Base-by-base conservation (phyloP, 2,113 vertebrate species). In the Tetrax tetrax region DNA sequence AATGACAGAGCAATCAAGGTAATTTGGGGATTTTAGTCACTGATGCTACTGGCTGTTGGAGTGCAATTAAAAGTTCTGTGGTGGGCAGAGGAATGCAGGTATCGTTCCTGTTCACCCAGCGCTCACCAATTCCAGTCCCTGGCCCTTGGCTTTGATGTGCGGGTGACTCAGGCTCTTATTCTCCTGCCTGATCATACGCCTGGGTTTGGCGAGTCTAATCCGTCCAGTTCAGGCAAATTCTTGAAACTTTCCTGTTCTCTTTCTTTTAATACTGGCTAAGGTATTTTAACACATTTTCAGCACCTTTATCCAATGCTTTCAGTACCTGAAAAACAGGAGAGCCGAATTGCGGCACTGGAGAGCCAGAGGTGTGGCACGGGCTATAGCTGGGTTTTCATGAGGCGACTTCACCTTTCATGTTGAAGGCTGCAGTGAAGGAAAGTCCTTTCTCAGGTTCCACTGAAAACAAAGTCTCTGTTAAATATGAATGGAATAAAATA, bases 1-100 rank as follows among this genome's bases (percentile, higher is more conserved):
- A 98, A 98, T 41, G 97, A 99, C 94, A 98, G 97, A 97, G 95
- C 96, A 97, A 98, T 97, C 97, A 98, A 99, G 99, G 99, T 99
- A 98, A 98, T 96, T 92, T 83, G 90, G 93, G 94, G 90, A 51
- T 94, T 96, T 90, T 81, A 95, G 95, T 94, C 56, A n/a, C 96
- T 90, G 95, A 22, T 97, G 97, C 97, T 94, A 89, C 97, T 95
- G 96, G 95, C 96, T 97, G 96, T 87, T 80, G 71, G 96, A 59
- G 78, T 64, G 85, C 79, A 93, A 96, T 98, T 96, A 93, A 95
- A 95, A 96, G 95, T 96, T 95, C 87, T 90, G 93, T 97, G 83
- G 90, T 45, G 81, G 94, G 94, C 96, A 90, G 78, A 90, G 75
- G 96, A 93, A 20, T 64, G 91, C 94, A 96, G 97, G 94, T 92